Conservation (phyloP, 64 coral and sea anemone species). For the Anthopleura sola region DNA sequence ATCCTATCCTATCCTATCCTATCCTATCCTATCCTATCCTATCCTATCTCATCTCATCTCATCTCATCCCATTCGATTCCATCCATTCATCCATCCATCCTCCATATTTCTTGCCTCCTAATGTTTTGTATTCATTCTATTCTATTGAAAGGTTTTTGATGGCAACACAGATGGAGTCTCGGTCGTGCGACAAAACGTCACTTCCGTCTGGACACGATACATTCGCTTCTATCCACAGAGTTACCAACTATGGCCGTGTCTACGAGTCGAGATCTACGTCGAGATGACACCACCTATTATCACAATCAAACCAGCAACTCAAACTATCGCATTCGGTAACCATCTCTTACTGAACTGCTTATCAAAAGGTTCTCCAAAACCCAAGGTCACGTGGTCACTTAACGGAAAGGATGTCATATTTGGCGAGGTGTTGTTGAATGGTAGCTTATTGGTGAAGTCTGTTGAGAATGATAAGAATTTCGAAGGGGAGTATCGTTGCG, state of each 20-base stretch:
- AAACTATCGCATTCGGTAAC: not conserved
- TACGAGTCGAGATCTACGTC: constrained; percentile 16
- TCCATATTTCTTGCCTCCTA: not conserved
- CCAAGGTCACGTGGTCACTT: constrained; percentile 16
- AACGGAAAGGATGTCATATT: constrained; percentile 33
- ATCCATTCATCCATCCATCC: not conserved
- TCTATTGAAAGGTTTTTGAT: not conserved
- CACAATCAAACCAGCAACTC: not conserved
- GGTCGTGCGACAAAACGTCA: not conserved
- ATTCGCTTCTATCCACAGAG: not conserved
- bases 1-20: too few relatives aligned
- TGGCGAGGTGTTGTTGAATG: not conserved
- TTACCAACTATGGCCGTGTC: constrained; percentile 4
- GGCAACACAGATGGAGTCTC: constrained; percentile 9
- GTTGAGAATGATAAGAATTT: constrained; percentile 30
- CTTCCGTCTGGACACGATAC: constrained; percentile 7
- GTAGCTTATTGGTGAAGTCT: not conserved
- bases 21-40: too few relatives aligned
- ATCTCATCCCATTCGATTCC: not conserved
- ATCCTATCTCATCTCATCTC: too few relatives aligned
- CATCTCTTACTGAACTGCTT: not conserved
- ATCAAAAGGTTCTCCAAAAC: constrained; percentile 16
- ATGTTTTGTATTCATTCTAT: too few relatives aligned
- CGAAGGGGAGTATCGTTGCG: constrained; percentile 9
- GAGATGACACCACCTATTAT: not conserved